Base-by-base conservation (phyloP, 2,888 invertebrate genomes). In the Lasioglossum oenotherae region DNA sequence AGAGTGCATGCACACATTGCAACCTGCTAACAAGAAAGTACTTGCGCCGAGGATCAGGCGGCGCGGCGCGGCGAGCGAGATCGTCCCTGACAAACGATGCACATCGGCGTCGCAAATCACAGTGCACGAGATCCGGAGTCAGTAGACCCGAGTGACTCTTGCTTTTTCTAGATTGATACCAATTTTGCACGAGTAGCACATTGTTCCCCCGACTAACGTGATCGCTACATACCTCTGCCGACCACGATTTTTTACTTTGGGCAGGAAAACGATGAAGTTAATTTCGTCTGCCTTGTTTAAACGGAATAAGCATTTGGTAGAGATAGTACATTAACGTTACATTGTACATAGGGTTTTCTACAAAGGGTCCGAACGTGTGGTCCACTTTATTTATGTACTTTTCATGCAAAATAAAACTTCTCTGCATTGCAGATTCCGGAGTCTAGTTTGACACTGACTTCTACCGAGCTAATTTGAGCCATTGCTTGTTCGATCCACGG, bases 61-160 rank as follows among this genome's bases (percentile, higher is more conserved):
- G 19, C 74, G 49, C 41, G 41, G 41, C 41, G 35, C 31, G 44
- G 14, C 12, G 27, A 64, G 16, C 27, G 31, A 53, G 53, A 44
- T 80, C 31, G 49, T 64, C 73, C 16, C 69, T 41, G 27, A 73
- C 41, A 46, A 76, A 74, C 64, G 35, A 12, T 31, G 23, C 12
- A n/a, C 10, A 31, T 16, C 16, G 64, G 16, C 27, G n/a, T 53
- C 53, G 53, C n/a, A 57, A 57, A 57, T 57, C 12, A n/a, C 12
- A 10, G 10, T 10, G n/a, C 53, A 53, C n/a, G 53, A 16, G 2
- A 19, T 64, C 8, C 31, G 31, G 35, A 64, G 35, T 6, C 31
- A 31, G 64, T 64, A 31, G 64, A 31, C 31, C 31, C 64, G 64
- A 64, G 8, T 64, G 19, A 31, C 27, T 64, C 35, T 19, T 31